phyloP scores from a whole-genome alignment of 2,888 invertebrate species.

The Ormyrus pomaceus region DNA sequence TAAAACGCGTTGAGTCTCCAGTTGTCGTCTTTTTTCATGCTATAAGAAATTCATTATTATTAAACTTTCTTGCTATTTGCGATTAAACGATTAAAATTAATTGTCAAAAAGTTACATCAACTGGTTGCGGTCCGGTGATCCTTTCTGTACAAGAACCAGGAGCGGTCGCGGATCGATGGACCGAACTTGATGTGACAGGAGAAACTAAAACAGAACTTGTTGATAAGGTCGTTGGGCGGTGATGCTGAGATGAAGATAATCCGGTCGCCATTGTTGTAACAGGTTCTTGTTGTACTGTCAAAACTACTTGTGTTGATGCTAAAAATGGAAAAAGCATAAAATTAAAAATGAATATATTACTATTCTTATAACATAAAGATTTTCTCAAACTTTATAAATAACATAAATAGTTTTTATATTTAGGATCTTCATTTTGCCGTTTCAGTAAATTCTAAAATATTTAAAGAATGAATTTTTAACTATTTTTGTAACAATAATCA shows the following conservation, averaged over 20 bases:
- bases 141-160: conserved; percentile 79
- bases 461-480: neutral
- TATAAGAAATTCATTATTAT: conserved; percentile 70
- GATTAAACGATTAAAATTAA: neutral
- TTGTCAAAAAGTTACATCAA: conserved; percentile 84
- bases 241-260: conserved; percentile 68
- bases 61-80: neutral
- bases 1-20: conserved; percentile 89
- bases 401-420: neutral
- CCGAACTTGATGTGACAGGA: conserved; percentile 71
- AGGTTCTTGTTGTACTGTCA: conserved; percentile 82
- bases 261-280: conserved; percentile 65
- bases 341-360: conserved; percentile 43
- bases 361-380: neutral
- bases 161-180: conserved; percentile 71
- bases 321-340: conserved; percentile 56
- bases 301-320: conserved; percentile 83
- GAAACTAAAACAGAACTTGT: conserved; percentile 66
- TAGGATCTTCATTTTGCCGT: neutral
- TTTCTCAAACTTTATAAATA: neutral
- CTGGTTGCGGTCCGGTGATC: conserved; percentile 91
- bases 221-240: conserved; percentile 75
- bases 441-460: neutral
- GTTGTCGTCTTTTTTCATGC: conserved; percentile 90
- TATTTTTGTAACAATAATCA: neutral